Percentiles rank a stretch among this genome's conserved stretches.
These are phyloP conservation scores for Halictus rubicundus DNA, from an alignment of 1,140 invertebrate species.

Conservation along the genomic window DNA sequence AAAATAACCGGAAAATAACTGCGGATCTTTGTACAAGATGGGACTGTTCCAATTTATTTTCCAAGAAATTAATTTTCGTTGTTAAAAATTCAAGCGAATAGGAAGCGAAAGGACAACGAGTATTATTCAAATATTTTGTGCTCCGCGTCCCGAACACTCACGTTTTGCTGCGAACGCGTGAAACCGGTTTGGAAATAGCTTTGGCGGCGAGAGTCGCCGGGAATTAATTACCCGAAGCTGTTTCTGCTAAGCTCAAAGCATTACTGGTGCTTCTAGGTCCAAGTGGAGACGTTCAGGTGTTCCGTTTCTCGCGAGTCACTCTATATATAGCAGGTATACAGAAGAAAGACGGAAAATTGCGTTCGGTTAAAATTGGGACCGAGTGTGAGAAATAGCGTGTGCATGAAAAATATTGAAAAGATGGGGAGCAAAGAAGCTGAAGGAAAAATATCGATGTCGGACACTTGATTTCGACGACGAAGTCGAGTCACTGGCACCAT, in stretches of 20 bases:
- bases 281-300: background rate
- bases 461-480: background rate
- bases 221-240: too few relatives aligned
- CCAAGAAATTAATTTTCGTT: too few relatives aligned
- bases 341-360: background rate
- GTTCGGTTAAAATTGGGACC: background rate
- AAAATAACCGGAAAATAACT: too few relatives aligned
- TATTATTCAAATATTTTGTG: too few relatives aligned
- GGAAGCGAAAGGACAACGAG: too few relatives aligned
- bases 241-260: background rate
- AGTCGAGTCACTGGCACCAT: background rate
- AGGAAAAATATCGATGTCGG: background rate
- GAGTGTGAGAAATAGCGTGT: background rate
- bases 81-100: too few relatives aligned
- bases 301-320: constrained; percentile 1
- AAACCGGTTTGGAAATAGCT: too few relatives aligned
- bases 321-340: background rate
- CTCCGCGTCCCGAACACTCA: too few relatives aligned
- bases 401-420: background rate
- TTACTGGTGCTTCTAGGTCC: background rate
- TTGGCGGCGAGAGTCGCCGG: too few relatives aligned
- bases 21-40: too few relatives aligned
- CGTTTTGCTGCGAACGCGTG: too few relatives aligned
- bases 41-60: too few relatives aligned
- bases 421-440: background rate